These are phyloP conservation scores for Psylliodes chrysocephalus DNA, from an alignment of 2,888 invertebrate genomes.

Conservation along the genomic window DNA sequence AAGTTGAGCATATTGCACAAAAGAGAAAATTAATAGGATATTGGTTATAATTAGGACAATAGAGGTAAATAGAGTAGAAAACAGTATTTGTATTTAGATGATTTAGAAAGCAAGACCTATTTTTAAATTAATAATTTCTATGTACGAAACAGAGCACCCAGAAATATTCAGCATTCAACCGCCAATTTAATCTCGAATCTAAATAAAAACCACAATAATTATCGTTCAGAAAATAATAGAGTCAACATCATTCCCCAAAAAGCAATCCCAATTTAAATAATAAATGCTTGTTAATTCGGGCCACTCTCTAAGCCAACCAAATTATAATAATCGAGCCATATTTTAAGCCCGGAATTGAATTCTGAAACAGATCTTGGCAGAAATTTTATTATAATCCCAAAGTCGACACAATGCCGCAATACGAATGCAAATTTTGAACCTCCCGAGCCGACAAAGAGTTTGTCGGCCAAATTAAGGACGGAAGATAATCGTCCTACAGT, in stretches of 20 bases:
- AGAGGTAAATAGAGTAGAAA: too few relatives aligned
- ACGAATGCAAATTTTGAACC: slow-evolving; percentile 37
- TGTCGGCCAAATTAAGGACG: slow-evolving; percentile 10
- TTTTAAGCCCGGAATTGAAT: slow-evolving; percentile 45
- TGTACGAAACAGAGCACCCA: too few relatives aligned
- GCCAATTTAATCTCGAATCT: too few relatives aligned
- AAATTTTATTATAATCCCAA: slow-evolving; percentile 46
- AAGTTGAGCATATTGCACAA: too few relatives aligned
- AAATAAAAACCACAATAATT: neutral
- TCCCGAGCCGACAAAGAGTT: slow-evolving; percentile 18
- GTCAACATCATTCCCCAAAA: neutral
- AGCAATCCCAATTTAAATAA: slow-evolving; percentile 11
- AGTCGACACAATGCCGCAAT: slow-evolving; percentile 29
- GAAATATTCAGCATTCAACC: too few relatives aligned
- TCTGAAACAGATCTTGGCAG: slow-evolving; percentile 42
- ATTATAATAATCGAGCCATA: slow-evolving; percentile 32
- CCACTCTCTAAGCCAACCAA: neutral
- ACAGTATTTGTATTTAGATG: too few relatives aligned
- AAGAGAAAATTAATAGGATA: too few relatives aligned
- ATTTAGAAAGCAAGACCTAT: too few relatives aligned
- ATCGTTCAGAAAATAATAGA: neutral
- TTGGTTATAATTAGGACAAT: too few relatives aligned
- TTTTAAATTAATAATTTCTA: too few relatives aligned
- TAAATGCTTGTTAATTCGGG: slow-evolving; percentile 2
- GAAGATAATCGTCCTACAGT: slow-evolving; percentile 5